Evolutionary conservation across 2,113 vertebrate genomes (phyloP).

Genomic region (Carassius auratus): DNA sequence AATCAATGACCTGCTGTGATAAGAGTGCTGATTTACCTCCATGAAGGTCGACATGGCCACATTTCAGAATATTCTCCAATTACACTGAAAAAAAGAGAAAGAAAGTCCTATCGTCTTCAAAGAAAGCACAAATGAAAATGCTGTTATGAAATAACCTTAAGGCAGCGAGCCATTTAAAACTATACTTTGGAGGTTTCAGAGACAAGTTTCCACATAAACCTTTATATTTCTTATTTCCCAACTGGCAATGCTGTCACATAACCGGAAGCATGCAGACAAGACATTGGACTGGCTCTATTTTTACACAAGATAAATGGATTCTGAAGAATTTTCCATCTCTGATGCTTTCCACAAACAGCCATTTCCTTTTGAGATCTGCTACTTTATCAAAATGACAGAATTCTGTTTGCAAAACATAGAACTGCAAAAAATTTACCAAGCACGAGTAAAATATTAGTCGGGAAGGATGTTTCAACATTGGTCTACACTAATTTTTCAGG

Average conservation of each 20-base stretch:
- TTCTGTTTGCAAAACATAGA: neutral
- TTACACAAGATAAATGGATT: neutral
- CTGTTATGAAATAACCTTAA: conserved; percentile 3
- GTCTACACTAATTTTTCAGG: neutral
- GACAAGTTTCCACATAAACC: conserved; percentile 20
- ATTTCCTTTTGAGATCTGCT: neutral
- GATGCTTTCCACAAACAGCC: neutral
- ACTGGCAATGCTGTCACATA: neutral
- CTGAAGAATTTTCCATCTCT: neutral
- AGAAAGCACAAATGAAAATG: neutral
- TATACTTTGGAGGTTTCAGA: conserved; percentile 9
- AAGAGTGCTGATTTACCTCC: neutral
- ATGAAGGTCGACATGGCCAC: neutral
- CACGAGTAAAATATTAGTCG: neutral
- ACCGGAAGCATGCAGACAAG: neutral
- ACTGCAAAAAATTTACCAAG: neutral
- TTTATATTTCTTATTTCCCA: conserved; percentile 24
- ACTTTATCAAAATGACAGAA: neutral
- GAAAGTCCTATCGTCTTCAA: neutral
- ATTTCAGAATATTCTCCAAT: neutral
- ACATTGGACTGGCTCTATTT: neutral
- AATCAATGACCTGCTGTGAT: neutral
- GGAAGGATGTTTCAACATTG: neutral
- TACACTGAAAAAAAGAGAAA: neutral
- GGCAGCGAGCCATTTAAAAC: neutral